Evolutionary conservation across 2,113 vertebrate species (phyloP).

Genomic region (Montifringilla adamsi): DNA sequence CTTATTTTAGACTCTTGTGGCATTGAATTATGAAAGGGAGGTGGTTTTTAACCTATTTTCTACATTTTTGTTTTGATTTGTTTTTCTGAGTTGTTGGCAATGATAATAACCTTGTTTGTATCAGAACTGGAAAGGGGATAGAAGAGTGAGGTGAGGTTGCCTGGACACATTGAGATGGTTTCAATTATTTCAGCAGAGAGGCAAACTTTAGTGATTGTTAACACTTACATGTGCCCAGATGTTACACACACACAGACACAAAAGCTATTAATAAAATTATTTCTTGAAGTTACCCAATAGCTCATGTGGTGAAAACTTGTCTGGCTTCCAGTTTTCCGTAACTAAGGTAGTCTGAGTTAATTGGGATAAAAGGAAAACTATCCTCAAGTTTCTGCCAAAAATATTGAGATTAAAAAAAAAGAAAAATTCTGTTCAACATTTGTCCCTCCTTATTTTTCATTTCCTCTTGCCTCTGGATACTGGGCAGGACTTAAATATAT

Average conservation of each 20-base stretch:
- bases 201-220: not conserved
- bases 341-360: not conserved
- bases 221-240: not conserved
- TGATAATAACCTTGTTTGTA: not conserved
- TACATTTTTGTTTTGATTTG: not conserved
- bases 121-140: not conserved
- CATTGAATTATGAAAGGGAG: not conserved
- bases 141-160: not conserved
- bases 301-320: not conserved
- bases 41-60: not conserved
- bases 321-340: not conserved
- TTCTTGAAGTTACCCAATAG: not conserved
- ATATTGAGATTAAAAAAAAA: not conserved
- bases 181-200: not conserved
- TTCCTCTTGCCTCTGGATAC: not conserved
- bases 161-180: not conserved
- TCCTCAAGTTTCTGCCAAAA: not conserved
- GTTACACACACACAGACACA: not conserved
- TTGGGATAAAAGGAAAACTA: conserved; percentile 22
- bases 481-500: not conserved
- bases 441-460: conserved; percentile 11
- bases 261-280: conserved; percentile 12
- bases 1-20: conserved; percentile 32
- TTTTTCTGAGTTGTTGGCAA: not conserved
- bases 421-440: not conserved